Conservation (phyloP, 2,888 invertebrate species). For the Tribolium freemani region DNA sequence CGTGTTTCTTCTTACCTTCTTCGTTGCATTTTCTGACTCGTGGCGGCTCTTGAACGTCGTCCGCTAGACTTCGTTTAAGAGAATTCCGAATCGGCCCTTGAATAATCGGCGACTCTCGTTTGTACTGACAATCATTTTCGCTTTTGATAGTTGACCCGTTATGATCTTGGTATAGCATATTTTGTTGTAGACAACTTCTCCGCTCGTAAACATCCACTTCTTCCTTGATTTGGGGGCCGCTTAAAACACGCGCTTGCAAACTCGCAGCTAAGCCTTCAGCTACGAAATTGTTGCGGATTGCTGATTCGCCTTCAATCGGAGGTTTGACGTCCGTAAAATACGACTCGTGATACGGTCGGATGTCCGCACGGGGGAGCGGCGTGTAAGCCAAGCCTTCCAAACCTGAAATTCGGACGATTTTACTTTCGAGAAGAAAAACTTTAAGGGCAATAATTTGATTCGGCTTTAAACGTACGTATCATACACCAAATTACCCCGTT, state of each 20-base stretch:
- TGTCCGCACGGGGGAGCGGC: constrained; percentile 78
- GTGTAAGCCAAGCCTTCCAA: constrained; percentile 68
- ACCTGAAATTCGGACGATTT: too few species aligned
- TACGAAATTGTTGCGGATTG: constrained; percentile 64
- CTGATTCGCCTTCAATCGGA: constrained; percentile 60
- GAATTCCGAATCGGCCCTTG: constrained; percentile 69
- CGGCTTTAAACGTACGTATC: too few species aligned
- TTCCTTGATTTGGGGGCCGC: constrained; percentile 64
- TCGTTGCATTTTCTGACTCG: constrained; percentile 69
- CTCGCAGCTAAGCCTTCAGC: constrained; percentile 85
- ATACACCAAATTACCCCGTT: too few species aligned
- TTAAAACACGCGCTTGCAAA: constrained; percentile 82
- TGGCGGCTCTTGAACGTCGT: constrained; percentile 70
- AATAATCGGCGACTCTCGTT: constrained; percentile 71
- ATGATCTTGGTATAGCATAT: constrained; percentile 55
- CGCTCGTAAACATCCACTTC: constrained; percentile 58
- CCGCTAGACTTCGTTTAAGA: constrained; percentile 70
- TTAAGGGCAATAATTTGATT: too few species aligned
- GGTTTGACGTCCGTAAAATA: constrained; percentile 77
- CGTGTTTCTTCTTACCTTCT: constrained; percentile 64
- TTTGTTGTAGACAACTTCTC: constrained; percentile 61
- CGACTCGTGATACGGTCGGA: constrained; percentile 80
- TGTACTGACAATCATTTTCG: constrained; percentile 63
- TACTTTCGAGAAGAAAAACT: too few species aligned
- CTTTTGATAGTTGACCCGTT: constrained; percentile 55